These are phyloP conservation scores for Phoenicopterus ruber DNA, from an alignment of 2,113 vertebrate species.

Conservation along the genomic window DNA sequence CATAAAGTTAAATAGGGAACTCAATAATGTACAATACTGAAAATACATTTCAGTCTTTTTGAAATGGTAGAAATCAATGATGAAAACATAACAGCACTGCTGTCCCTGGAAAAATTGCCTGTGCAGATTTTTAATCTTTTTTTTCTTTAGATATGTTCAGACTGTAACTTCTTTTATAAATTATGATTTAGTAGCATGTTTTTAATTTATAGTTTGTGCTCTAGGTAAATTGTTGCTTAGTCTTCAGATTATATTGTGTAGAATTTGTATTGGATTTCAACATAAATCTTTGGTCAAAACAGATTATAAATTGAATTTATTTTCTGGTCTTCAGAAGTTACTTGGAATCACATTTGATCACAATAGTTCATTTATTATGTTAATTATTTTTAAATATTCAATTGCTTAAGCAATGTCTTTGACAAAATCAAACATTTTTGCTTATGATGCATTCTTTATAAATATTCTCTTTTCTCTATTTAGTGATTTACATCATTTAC, in stretches of 20 bases:
- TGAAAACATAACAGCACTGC: not conserved
- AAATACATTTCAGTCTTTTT: not conserved
- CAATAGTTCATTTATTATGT: not conserved
- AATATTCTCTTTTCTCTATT: not conserved
- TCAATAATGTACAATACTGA: not conserved
- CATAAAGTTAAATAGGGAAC: not conserved
- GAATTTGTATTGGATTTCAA: not conserved
- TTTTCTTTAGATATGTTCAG: not conserved
- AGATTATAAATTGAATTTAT: not conserved
- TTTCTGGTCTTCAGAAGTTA: not conserved
- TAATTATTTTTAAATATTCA: not conserved
- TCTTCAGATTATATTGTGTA: not conserved
- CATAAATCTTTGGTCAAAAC: not conserved
- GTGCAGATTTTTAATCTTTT: not conserved
- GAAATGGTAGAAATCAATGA: not conserved
- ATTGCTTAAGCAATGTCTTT: not conserved
- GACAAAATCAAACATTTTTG: not conserved
- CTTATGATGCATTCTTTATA: not conserved
- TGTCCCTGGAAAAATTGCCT: not conserved
- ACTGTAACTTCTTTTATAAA: not conserved
- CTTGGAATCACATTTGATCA: not conserved
- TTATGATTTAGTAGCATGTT: not conserved
- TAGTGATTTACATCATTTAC: not conserved
- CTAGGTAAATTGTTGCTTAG: not conserved
- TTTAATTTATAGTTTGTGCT: not conserved